These are phyloP conservation scores for Bibio marci DNA, from an alignment of 2,888 invertebrate genomes.

Conservation along the genomic window DNA sequence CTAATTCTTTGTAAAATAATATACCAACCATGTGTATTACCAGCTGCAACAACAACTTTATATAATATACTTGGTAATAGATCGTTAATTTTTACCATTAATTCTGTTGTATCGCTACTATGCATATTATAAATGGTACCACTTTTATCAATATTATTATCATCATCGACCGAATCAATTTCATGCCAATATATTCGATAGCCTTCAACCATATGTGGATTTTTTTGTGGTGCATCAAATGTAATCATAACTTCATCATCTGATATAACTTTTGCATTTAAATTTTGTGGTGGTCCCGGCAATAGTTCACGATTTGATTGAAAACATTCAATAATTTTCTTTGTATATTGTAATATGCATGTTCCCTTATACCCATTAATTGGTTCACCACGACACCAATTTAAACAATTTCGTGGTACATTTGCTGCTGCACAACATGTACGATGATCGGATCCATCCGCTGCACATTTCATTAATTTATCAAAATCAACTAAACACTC, in stretches of 20 bases:
- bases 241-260: conserved; percentile 41
- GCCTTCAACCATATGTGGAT: conserved; percentile 64
- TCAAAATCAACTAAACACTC: conserved; percentile 71
- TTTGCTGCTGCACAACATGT: conserved; percentile 66
- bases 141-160: conserved; percentile 22
- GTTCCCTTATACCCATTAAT: conserved; percentile 29
- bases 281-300: conserved; percentile 63
- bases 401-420: conserved; percentile 64
- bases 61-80: conserved; percentile 57
- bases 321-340: conserved; percentile 65
- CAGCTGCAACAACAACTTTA: conserved; percentile 67
- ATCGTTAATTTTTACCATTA: conserved; percentile 49
- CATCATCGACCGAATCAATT: conserved; percentile 28
- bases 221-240: conserved; percentile 69
- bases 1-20: not conserved
- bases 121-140: conserved; percentile 27
- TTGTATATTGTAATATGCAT: conserved; percentile 56
- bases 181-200: conserved; percentile 71
- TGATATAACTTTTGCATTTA: conserved; percentile 37
- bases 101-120: conserved; percentile 57
- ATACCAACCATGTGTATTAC: conserved; percentile 47
- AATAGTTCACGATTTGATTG: conserved; percentile 58
- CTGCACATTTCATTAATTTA: conserved; percentile 73
- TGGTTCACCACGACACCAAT: conserved; percentile 68
- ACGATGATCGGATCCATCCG: conserved; percentile 66